A percentile compares a stretch with the other conserved stretches of the same genome.
Evolutionary conservation across 2,113 vertebrate genomes (phyloP).

Genomic region (Eira barbara): DNA sequence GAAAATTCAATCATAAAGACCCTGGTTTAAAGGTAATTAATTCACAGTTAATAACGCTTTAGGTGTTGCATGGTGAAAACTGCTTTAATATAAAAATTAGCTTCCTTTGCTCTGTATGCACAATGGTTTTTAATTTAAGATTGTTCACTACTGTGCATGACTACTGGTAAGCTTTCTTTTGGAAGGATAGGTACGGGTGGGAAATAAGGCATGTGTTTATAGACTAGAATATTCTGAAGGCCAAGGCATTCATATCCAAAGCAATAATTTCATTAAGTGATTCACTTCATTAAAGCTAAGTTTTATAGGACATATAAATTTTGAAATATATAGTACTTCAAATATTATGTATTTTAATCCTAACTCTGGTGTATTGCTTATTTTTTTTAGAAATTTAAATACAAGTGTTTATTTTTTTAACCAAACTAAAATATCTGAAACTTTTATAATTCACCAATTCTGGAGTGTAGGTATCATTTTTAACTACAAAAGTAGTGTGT

Average conservation of each 20-base stretch:
- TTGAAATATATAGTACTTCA: constrained; percentile 32
- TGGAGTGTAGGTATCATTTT: neutral
- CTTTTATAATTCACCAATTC: constrained; percentile 19
- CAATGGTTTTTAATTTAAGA: constrained; percentile 1
- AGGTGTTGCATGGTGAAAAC: neutral
- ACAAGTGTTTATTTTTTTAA: constrained; percentile 6
- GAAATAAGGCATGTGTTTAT: neutral
- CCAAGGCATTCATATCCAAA: constrained; percentile 37
- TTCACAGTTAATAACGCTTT: neutral
- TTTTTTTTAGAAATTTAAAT: constrained; percentile 36
- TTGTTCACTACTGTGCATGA: constrained; percentile 37
- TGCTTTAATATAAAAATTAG: neutral
- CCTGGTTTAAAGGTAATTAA: neutral
- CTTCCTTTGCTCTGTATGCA: neutral
- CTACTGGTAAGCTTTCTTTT: constrained; percentile 56
- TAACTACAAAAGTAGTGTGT: neutral
- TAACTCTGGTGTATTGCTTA: neutral
- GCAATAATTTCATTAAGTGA: constrained; percentile 22
- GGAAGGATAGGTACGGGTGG: neutral
- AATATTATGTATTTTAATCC: constrained; percentile 21
- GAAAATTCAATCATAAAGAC: neutral
- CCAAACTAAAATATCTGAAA: neutral
- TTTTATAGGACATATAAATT: constrained; percentile 42
- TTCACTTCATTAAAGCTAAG: constrained; percentile 13
- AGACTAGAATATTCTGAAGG: constrained; percentile 11